These are phyloP conservation scores for Saccostrea cuccullata DNA, from an alignment of 1,140 invertebrate species.

Conservation along the genomic window DNA sequence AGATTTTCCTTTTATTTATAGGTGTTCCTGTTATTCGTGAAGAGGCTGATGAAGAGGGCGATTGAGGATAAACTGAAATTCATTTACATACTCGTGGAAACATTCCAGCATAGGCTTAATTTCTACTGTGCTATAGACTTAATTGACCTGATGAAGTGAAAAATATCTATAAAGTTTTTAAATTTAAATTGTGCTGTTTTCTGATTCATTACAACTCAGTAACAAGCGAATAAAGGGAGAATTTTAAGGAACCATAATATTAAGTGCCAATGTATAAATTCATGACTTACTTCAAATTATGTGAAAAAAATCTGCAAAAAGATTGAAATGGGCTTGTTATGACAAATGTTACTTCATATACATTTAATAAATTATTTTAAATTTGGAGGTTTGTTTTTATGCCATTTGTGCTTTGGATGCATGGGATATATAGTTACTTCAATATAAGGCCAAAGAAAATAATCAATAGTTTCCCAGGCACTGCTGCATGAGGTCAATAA, in stretches of 20 bases:
- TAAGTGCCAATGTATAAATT: not conserved
- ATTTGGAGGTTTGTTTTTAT: too few species aligned
- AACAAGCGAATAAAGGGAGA: not conserved
- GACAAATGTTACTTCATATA: too few species aligned
- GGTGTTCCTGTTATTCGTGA: conserved; percentile 66
- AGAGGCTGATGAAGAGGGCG: conserved; percentile 61
- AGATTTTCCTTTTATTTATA: conserved; percentile 47
- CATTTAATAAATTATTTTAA: too few species aligned
- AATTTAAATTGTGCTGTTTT: not conserved
- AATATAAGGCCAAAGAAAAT: too few species aligned
- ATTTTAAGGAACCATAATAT: not conserved
- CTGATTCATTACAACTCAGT: not conserved
- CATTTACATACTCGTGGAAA: not conserved
- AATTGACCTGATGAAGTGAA: not conserved
- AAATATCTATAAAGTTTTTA: not conserved
- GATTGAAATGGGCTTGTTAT: too few species aligned
- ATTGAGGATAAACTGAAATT: not conserved
- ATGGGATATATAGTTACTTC: too few species aligned
- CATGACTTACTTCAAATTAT: too few species aligned
- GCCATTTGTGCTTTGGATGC: too few species aligned
- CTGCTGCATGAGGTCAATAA: too few species aligned
- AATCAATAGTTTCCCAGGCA: too few species aligned
- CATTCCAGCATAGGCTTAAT: not conserved
- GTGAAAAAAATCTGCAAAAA: too few species aligned
- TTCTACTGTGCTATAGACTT: not conserved